Conservation (phyloP, 2,888 invertebrate species). For the Tridacna gigas region DNA sequence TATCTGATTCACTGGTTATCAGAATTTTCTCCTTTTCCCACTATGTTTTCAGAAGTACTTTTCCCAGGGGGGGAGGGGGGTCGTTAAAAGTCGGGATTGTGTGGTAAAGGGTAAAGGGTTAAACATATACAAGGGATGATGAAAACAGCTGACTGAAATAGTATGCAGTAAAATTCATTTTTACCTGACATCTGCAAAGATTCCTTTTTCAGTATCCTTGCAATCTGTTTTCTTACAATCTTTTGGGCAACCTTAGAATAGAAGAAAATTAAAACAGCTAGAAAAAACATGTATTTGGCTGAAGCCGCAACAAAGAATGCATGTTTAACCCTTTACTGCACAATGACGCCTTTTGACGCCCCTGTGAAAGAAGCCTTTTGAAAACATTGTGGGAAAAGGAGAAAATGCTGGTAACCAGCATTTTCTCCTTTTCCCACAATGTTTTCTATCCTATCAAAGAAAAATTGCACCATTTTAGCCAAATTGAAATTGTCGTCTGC, state of each 20-base stretch:
- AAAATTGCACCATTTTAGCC: no score
- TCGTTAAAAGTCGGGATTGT: no score
- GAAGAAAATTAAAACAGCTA: no score
- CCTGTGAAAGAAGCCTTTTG: background rate
- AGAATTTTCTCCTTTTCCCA: background rate
- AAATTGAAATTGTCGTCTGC: no score
- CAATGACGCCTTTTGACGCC: background rate
- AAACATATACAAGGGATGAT: background rate
- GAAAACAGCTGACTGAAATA: background rate
- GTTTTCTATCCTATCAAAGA: background rate
- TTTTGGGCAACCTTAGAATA: constrained; percentile 63
- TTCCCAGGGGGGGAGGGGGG: no score
- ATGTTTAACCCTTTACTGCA: background rate
- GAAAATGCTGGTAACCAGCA: background rate
- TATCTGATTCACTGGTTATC: no score
- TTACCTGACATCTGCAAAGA: constrained; percentile 72
- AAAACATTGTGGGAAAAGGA: background rate
- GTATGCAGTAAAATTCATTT: constrained; percentile 12
- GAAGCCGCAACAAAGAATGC: no score
- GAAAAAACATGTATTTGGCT: no score
- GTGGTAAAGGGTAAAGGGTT: background rate
- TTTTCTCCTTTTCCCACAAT: background rate
- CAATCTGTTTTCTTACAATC: constrained; percentile 69
- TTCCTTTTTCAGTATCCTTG: constrained; percentile 66
- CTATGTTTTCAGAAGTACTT: background rate